These are phyloP conservation scores for Trachemys scripta DNA, from an alignment of 2,113 vertebrate genomes.

Conservation along the genomic window DNA sequence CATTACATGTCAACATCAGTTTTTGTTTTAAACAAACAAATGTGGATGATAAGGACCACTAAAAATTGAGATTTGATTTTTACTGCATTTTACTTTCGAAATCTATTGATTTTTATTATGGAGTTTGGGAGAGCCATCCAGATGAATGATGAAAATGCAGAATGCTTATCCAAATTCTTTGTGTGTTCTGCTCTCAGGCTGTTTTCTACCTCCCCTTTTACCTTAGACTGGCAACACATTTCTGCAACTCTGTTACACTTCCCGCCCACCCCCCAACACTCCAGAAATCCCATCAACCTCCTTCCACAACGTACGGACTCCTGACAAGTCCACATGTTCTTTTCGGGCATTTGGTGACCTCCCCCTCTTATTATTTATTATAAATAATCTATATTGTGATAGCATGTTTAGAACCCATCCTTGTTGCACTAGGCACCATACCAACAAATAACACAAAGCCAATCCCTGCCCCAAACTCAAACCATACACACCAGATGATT, in stretches of 20 bases:
- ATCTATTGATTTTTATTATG: neutral
- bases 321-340: neutral
- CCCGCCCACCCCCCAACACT: neutral
- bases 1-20: neutral
- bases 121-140: neutral
- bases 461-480: neutral
- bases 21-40: neutral
- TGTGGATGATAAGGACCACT: neutral
- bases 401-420: neutral
- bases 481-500: neutral
- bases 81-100: accelerated
- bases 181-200: neutral
- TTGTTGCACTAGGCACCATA: neutral
- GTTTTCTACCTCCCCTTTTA: neutral
- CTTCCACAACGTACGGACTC: neutral
- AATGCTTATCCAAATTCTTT: neutral
- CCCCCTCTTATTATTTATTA: neutral
- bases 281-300: neutral
- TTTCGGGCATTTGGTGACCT: neutral
- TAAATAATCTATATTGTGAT: neutral
- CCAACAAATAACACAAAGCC: neutral
- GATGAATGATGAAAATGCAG: neutral
- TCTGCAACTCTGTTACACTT: neutral
- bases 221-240: neutral
- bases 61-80: neutral